phyloP scores from a whole-genome alignment of 2,888 invertebrate genomes.

The Choreutis nemorana region DNA sequence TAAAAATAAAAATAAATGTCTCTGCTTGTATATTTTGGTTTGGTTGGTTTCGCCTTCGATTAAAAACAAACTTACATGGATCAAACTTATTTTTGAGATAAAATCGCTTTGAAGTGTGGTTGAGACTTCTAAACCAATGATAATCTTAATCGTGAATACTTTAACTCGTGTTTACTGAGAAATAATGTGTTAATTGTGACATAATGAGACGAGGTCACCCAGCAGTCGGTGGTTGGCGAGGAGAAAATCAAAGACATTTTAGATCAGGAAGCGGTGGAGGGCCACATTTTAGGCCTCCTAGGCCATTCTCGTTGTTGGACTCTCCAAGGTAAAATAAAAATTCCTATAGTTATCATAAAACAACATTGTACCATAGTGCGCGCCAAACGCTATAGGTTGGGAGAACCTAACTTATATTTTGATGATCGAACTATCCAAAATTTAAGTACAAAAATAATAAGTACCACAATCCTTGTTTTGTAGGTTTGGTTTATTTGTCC shows the following conservation, averaged over 20 bases:
- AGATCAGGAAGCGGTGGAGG: slow-evolving; percentile 39
- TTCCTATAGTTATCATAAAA: neutral
- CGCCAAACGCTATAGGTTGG: slow-evolving; percentile 24
- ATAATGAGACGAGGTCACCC: slow-evolving; percentile 60
- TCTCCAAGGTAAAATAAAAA: slow-evolving; percentile 26
- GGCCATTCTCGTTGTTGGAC: slow-evolving; percentile 25
- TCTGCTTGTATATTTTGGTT: too few relatives aligned
- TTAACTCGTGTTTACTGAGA: slow-evolving; percentile 13
- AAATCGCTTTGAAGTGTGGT: too few relatives aligned
- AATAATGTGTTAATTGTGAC: slow-evolving; percentile 33
- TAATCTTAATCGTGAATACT: neutral
- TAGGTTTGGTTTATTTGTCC: too few relatives aligned
- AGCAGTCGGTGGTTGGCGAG: slow-evolving; percentile 49
- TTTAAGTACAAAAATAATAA: too few relatives aligned
- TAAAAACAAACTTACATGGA: too few relatives aligned
- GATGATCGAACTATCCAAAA: too few relatives aligned
- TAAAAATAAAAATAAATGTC: too few relatives aligned
- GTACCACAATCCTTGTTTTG: too few relatives aligned
- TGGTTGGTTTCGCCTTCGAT: too few relatives aligned
- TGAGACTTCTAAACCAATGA: too few relatives aligned
- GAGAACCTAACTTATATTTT: too few relatives aligned
- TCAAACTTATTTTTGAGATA: too few relatives aligned
- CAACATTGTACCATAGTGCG: slow-evolving; percentile 23
- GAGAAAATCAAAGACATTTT: slow-evolving; percentile 46
- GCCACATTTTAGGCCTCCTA: slow-evolving; percentile 34